These are phyloP conservation scores for Apeira syringaria DNA, from an alignment of 2,888 invertebrate genomes.

Conservation along the genomic window DNA sequence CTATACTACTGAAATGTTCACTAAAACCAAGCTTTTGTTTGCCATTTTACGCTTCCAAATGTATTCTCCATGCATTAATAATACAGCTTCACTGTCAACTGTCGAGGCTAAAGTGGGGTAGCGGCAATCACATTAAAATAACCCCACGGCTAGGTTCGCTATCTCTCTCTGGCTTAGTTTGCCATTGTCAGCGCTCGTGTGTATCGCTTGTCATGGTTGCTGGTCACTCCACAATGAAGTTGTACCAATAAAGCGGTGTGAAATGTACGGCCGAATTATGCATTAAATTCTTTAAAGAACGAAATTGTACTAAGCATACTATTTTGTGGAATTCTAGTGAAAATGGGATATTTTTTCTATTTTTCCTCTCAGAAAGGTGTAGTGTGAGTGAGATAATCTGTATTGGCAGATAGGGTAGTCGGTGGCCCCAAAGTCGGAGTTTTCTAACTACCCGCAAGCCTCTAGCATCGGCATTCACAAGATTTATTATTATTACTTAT, in stretches of 20 bases:
- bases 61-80: slow-evolving; percentile 65
- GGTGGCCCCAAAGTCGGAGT: no score
- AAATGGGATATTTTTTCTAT: no score
- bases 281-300: no score
- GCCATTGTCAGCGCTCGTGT: slow-evolving; percentile 38
- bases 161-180: slow-evolving; percentile 37
- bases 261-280: not conserved
- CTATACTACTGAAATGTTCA: no score
- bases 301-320: no score
- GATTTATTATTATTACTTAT: no score
- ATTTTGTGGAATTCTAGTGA: no score
- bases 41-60: slow-evolving; percentile 30
- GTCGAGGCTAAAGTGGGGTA: slow-evolving; percentile 46
- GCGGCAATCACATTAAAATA: slow-evolving; percentile 77
- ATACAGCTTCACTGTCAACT: slow-evolving; percentile 66
- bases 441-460: no score
- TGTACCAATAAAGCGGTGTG: not conserved
- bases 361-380: no score
- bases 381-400: no score
- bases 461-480: no score
- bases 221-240: not conserved
- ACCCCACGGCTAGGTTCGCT: slow-evolving; percentile 44
- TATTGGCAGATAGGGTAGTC: no score
- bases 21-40: not conserved
- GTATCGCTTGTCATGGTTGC: slow-evolving; percentile 15